Evolutionary conservation across 2,888 invertebrate genomes (phyloP), one percentile per base, ranked within the genome.

Genomic region (Hymenopus coronatus): DNA sequence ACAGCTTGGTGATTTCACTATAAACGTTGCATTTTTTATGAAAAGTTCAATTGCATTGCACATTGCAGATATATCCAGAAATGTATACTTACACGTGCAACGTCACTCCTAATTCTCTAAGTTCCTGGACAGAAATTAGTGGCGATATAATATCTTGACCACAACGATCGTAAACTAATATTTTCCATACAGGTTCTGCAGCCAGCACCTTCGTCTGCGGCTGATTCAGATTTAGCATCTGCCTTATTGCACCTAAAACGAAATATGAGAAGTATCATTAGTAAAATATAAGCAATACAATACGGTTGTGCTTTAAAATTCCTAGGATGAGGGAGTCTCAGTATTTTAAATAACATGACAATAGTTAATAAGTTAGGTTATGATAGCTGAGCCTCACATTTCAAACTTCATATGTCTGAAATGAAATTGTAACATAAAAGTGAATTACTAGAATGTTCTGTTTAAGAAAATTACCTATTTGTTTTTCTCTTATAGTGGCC

Each of bases 61-160:
- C 8, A 33, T 8, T 33, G 33, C 33, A 33, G 33, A 33, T 0
- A 33, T 33, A 33, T 83, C 90, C 84, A 33, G 90, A n/a, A n/a
- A n/a, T n/a, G n/a, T n/a, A 84, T 91, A 95, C 96, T 95, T 95
- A 99, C 98, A 99, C 96, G 95, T 99, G 99, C 90, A 99, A 95
- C 82, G 99, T 99, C 83, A 99, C 98, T 90, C 99, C 99, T 92
- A 98, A 94, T 93, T 99, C 99, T 91, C 99, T 94, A 6, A 99
- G 94, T 92, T 99, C 99, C 93, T 98, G 98, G 28, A 99, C 97
- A 28, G 98, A 98, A 92, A 99, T 96, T 88, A 99, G 94, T 0
- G 99, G 99, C 25, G 99, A 99, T 92, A 99, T 98, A 87, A 99
- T 98, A 93, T 99, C 99, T 94, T 99, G 99, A 6, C 99, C 99